phyloP scores from a whole-genome alignment of 2,888 invertebrate genomes.

The Lepidonotus clava region DNA sequence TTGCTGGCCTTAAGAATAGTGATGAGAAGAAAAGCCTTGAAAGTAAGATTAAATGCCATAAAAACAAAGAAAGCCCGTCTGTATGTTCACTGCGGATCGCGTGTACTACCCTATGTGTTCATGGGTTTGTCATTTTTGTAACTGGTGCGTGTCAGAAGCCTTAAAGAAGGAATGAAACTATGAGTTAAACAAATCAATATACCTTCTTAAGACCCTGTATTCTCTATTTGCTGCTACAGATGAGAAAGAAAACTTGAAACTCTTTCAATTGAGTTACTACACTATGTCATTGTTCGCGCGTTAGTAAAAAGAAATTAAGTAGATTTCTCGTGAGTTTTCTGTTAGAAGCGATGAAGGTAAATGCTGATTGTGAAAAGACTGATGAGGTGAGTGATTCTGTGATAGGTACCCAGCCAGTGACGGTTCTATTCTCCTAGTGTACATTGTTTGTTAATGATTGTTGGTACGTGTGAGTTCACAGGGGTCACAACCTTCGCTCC shows the following conservation, averaged over 20 bases:
- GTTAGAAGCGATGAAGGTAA: too few species aligned
- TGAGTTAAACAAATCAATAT: neutral
- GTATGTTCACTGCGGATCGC: neutral
- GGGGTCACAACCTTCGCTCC: too few species aligned
- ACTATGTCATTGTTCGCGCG: too few species aligned
- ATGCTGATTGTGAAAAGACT: neutral
- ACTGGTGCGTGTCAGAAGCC: neutral
- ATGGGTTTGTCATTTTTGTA: neutral
- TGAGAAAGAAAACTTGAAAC: neutral
- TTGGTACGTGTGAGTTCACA: too few species aligned
- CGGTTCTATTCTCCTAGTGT: neutral
- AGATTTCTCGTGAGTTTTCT: too few species aligned
- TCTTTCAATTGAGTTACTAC: too few species aligned
- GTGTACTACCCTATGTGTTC: conserved; percentile 13
- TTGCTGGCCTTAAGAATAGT: too few species aligned
- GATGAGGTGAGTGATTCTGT: conserved; percentile 10
- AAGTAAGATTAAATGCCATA: too few species aligned
- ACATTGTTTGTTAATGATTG: neutral
- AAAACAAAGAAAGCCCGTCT: neutral
- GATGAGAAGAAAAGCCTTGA: too few species aligned
- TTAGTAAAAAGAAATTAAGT: too few species aligned
- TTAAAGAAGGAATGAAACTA: neutral
- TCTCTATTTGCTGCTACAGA: neutral
- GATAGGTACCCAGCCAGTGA: neutral
- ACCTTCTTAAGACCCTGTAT: neutral